phyloP scores from a whole-genome alignment of 2,113 vertebrate genomes.

The Oxygymnocypris stewartii region DNA sequence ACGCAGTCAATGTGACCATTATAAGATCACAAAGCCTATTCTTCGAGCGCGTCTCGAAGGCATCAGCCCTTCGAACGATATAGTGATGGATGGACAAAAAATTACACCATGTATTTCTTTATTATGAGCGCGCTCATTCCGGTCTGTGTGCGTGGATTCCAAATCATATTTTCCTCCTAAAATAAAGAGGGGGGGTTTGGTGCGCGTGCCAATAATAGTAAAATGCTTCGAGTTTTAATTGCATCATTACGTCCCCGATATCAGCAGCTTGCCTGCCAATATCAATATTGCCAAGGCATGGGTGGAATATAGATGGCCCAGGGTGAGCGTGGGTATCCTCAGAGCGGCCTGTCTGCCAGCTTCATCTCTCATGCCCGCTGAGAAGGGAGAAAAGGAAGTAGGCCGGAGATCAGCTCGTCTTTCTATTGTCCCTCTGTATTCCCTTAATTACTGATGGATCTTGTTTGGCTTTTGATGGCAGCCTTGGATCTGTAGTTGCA shows the following conservation, averaged over 20 bases:
- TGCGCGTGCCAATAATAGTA: slow-evolving; percentile 76
- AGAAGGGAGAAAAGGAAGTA: slow-evolving; percentile 70
- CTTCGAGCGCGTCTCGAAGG: slow-evolving; percentile 33
- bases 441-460: slow-evolving; percentile 80
- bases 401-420: slow-evolving; percentile 75
- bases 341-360: slow-evolving; percentile 67
- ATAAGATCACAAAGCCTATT: slow-evolving; percentile 47
- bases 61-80: slow-evolving; percentile 64
- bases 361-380: slow-evolving; percentile 72
- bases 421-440: slow-evolving; percentile 79
- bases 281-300: slow-evolving; percentile 81
- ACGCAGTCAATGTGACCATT: slow-evolving; percentile 55
- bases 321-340: slow-evolving; percentile 75
- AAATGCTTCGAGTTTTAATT: slow-evolving; percentile 82
- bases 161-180: slow-evolving; percentile 80
- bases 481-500: slow-evolving; percentile 72
- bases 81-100: slow-evolving; percentile 72
- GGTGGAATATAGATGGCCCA: slow-evolving; percentile 81
- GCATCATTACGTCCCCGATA: slow-evolving; percentile 82
- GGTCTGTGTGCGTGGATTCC: slow-evolving; percentile 70
- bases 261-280: slow-evolving; percentile 80
- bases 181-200: slow-evolving; percentile 56
- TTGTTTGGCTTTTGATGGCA: slow-evolving; percentile 79
- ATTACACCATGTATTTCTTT: slow-evolving; percentile 75
- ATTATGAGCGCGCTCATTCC: slow-evolving; percentile 73